Percentiles rank a stretch among this genome's conserved stretches.
Evolutionary conservation across 2,888 invertebrate species (phyloP).

Genomic region (Helleia helle): DNA sequence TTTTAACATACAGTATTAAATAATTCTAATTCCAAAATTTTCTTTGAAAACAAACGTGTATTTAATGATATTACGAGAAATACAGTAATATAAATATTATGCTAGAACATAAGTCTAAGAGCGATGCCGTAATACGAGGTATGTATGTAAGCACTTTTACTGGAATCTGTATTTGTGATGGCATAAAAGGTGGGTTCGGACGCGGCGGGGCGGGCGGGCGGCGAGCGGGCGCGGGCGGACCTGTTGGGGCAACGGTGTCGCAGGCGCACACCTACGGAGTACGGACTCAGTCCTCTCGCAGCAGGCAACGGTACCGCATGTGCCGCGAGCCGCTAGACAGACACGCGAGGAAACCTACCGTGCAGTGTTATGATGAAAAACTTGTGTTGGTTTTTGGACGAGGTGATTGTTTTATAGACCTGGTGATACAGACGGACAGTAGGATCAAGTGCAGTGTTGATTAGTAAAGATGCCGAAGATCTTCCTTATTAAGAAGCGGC

Average conservation of each 20-base stretch:
- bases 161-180: constrained; percentile 47
- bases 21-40: no score
- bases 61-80: no score
- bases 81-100: no score
- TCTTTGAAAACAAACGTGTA: no score
- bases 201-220: constrained; percentile 43
- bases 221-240: constrained; percentile 64
- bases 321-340: constrained; percentile 65
- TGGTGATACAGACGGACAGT: constrained; percentile 52
- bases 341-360: constrained; percentile 61
- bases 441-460: constrained; percentile 65
- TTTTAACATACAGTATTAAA: no score
- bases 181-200: constrained; percentile 25
- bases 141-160: constrained; percentile 56
- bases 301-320: constrained; percentile 70
- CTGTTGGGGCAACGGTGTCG: constrained; percentile 70
- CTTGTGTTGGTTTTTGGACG: constrained; percentile 40
- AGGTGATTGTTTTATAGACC: constrained; percentile 48
- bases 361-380: constrained; percentile 66
- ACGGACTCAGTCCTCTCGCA: constrained; percentile 65
- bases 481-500: constrained; percentile 91
- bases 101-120: no score
- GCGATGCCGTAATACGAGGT: constrained; percentile 8
- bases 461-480: constrained; percentile 88
- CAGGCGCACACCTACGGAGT: constrained; percentile 54